phyloP scores from a whole-genome alignment of 2,888 invertebrate genomes.

The Aspidiotus rigidus region DNA sequence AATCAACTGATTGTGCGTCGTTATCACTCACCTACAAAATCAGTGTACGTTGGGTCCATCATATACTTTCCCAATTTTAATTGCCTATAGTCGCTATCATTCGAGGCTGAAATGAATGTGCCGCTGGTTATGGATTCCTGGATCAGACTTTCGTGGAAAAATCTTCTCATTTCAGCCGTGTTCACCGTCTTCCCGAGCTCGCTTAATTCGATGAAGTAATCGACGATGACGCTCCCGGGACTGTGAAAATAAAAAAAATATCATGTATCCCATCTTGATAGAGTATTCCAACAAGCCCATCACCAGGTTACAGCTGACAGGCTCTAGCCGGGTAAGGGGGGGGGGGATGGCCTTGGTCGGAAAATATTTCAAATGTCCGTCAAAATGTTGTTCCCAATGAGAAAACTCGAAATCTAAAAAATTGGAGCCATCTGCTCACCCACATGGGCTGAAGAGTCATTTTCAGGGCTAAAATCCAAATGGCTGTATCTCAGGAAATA shows the following conservation, averaged over 20 bases:
- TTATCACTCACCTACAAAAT: constrained; percentile 65
- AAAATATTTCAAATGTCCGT: no score
- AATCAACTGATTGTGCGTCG: neutral
- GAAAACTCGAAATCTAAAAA: no score
- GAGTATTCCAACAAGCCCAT: no score
- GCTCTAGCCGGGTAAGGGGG: no score
- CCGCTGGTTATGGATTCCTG: constrained; percentile 44
- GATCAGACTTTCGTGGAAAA: constrained; percentile 54
- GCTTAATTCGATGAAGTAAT: constrained; percentile 74
- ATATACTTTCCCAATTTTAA: constrained; percentile 62
- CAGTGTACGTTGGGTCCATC: constrained; percentile 77
- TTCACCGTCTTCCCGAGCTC: constrained; percentile 62
- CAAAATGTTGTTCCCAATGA: no score
- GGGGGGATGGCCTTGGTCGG: no score
- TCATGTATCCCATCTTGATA: no score
- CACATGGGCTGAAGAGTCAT: no score
- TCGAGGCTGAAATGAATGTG: constrained; percentile 35
- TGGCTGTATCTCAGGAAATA: no score
- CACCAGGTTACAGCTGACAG: no score
- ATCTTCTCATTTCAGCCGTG: constrained; percentile 60
- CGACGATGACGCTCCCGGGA: constrained; percentile 76
- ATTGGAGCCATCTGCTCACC: no score
- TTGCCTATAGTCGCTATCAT: constrained; percentile 35
- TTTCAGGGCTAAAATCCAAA: no score
- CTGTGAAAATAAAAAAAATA: constrained; percentile 45